Evolutionary conservation across 1,140 invertebrate genomes (phyloP).

Genomic region (Drosophila ambigua): DNA sequence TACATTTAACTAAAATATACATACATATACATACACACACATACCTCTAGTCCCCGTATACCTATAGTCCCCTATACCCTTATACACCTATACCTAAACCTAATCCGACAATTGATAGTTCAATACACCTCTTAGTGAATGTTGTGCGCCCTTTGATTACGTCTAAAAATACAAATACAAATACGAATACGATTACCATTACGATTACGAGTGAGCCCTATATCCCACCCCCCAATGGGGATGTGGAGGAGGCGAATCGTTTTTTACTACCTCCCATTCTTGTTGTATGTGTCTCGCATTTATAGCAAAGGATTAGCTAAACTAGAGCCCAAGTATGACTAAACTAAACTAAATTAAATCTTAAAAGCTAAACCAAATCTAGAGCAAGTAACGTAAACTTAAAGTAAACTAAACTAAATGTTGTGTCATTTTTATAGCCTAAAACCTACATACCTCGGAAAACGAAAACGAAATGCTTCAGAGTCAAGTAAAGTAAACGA

Average conservation of each 20-base stretch:
- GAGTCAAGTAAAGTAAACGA: conserved; percentile 41
- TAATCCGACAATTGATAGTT: conserved; percentile 68
- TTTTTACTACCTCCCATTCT: conserved; percentile 77
- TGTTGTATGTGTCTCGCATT: conserved; percentile 79
- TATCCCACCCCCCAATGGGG: too few relatives aligned
- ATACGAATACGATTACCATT: conserved; percentile 9
- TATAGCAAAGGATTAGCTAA: conserved; percentile 53
- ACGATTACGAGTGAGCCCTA: not conserved
- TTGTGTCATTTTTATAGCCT: conserved; percentile 78
- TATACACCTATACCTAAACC: conserved; percentile 14
- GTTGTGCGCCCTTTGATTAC: conserved; percentile 59
- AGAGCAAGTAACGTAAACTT: conserved; percentile 60
- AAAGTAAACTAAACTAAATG: conserved; percentile 59
- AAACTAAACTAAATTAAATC: conserved; percentile 36
- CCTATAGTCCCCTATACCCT: too few relatives aligned
- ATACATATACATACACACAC: conserved; percentile 42
- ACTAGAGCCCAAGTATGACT: conserved; percentile 29
- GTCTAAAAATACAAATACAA: conserved; percentile 32
- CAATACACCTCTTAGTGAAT: conserved; percentile 74
- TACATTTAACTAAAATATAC: conserved; percentile 74
- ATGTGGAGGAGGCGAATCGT: conserved; percentile 12
- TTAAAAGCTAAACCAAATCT: conserved; percentile 40
- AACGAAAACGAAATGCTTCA: conserved; percentile 47
- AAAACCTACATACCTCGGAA: conserved; percentile 57
- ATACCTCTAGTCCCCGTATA: too few relatives aligned